A percentile compares a stretch with the other conserved stretches of the same genome.
phyloP scores from a whole-genome alignment of 2,113 vertebrate genomes.

The Esox niger region DNA sequence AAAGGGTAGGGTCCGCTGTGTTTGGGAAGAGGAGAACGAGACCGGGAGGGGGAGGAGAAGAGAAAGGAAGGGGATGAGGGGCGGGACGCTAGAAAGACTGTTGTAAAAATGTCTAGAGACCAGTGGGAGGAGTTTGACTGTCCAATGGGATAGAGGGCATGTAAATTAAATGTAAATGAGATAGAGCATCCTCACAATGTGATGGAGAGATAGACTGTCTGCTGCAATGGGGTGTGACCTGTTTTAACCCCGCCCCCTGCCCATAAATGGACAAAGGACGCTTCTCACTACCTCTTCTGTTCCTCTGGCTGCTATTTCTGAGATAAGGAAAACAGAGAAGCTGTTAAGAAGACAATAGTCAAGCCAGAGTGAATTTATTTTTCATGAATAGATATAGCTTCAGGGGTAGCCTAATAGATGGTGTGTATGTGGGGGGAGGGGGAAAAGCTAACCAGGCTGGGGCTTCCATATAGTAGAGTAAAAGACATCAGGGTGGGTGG shows the following conservation, averaged over 20 bases:
- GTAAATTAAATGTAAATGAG: not conserved
- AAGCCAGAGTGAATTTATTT: not conserved
- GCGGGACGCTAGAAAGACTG: slow-evolving; percentile 25
- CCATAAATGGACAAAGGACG: slow-evolving; percentile 60
- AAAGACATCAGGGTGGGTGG: slow-evolving; percentile 21
- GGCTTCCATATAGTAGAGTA: not conserved
- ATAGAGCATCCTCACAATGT: slow-evolving; percentile 41
- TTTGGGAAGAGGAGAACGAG: slow-evolving; percentile 55
- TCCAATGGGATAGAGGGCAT: slow-evolving; percentile 54
- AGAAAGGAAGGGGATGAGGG: slow-evolving; percentile 45
- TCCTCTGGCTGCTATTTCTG: not conserved
- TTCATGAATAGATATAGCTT: not conserved
- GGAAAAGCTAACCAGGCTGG: not conserved
- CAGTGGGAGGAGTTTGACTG: slow-evolving; percentile 44
- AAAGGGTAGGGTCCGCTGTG: slow-evolving; percentile 64
- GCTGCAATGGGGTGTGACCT: slow-evolving; percentile 65
- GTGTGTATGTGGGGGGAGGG: not conserved
- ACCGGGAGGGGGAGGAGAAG: slow-evolving; percentile 51
- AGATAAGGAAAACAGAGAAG: not conserved
- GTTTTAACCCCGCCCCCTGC: slow-evolving; percentile 31
- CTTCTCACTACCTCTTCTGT: slow-evolving; percentile 21
- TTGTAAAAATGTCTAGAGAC: slow-evolving; percentile 42
- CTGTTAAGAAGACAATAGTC: not conserved
- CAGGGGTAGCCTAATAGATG: not conserved
- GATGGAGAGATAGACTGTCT: slow-evolving; percentile 45